Evolutionary conservation across 2,888 invertebrate genomes (phyloP), one percentile per base, ranked within the genome.

Genomic region (Heliconius aoede): DNA sequence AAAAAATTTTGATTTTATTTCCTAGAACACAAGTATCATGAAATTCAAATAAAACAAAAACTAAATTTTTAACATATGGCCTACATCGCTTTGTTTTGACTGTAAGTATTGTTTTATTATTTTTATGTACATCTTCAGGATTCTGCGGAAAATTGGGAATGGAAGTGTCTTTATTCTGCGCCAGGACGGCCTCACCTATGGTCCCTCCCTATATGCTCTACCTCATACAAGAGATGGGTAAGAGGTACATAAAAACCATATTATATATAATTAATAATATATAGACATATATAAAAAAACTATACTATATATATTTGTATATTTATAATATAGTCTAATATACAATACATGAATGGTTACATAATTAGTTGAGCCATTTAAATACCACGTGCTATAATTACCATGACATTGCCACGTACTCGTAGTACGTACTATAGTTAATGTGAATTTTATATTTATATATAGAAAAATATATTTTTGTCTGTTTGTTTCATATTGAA

Each of bases 41-140:
- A 80, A 81, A 79, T 74, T 76, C 36, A 79, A 81, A 30, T 61
- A 5, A 7, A 65, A 51, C 36, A 58, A 73, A 40, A 67, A 77
- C 75, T 76, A 62, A 36, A n/a, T 51, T 26, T 80, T 79, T 55
- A 55, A 69, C 77, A 78, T 80, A 73, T 71, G 78, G 72, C 81
- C 80, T 78, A 81, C 65, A 81, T 81, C 64, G 73, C 62, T 76
- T 73, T 79, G 76, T 77, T 75, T 74, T 77, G 76, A 74, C 68
- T 73, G 65, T 73, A 64, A 72, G 51, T 75, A 72, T 28, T n/a
- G 28, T 61, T 61, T 26, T 4, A 4, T 21, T 36, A 21, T 2
- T 36, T 24, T 62, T n/a, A n/a, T n/a, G n/a, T n/a, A n/a, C n/a
- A 65, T 32, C 4, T 60, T 60, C 24, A n/a, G n/a, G n/a, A 40